These are phyloP conservation scores for Neomonachus schauinslandi DNA, from an alignment of 2,113 vertebrate species.

Conservation along the genomic window DNA sequence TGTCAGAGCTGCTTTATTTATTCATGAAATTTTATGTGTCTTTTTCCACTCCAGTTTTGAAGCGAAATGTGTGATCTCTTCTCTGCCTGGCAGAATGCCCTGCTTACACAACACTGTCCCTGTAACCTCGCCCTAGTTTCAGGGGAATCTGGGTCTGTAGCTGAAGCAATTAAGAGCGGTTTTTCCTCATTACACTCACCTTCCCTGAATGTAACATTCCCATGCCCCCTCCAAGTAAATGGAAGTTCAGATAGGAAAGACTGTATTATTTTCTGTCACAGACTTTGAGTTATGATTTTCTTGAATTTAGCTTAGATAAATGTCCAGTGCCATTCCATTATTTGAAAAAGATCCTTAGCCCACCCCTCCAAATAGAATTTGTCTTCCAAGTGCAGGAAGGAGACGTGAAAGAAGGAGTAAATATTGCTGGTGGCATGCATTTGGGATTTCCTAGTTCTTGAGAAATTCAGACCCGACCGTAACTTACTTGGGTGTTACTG, in stretches of 20 bases:
- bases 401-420: constrained; percentile 38
- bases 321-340: neutral
- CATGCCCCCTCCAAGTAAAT: neutral
- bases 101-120: neutral
- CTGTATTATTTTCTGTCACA: neutral
- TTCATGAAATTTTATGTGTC: neutral
- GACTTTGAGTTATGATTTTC: neutral
- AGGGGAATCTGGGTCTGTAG: neutral
- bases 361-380: neutral
- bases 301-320: neutral
- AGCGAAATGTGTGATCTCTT: neutral
- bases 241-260: neutral
- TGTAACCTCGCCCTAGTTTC: neutral
- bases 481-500: neutral
- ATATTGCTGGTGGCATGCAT: neutral
- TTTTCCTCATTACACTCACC: neutral
- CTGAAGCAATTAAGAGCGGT: neutral
- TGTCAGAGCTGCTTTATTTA: neutral
- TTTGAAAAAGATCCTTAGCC: neutral
- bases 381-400: neutral
- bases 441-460: constrained; percentile 3
- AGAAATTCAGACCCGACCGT: neutral
- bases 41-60: neutral
- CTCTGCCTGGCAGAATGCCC: neutral
- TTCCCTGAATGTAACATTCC: neutral